Conservation (phyloP, 2,113 vertebrate species). For the Nyctereutes procyonoides region DNA sequence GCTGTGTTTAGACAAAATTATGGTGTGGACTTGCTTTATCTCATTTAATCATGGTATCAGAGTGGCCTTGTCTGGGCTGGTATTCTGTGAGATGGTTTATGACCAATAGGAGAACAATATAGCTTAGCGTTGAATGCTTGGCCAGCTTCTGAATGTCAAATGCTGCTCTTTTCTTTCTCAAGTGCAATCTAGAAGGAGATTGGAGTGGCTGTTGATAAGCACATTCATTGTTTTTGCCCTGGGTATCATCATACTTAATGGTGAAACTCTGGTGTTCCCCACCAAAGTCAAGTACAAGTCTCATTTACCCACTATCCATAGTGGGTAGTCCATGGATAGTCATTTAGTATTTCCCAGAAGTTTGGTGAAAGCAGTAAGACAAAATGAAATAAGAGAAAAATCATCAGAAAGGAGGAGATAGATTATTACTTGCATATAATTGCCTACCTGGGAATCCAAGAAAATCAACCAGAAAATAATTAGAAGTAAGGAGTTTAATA, state of each 20-base stretch:
- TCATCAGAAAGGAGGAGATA: slow-evolving; percentile 1
- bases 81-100: slow-evolving; percentile 7
- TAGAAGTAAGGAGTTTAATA: background rate
- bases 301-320: background rate
- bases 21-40: background rate
- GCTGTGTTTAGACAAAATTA: background rate
- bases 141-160: background rate
- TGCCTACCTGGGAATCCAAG: background rate
- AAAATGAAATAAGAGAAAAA: slow-evolving; percentile 25
- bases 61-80: background rate
- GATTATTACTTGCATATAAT: background rate
- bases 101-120: background rate
- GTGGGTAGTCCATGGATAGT: no score
- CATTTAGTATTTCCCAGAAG: slow-evolving; percentile 7
- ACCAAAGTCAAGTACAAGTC: background rate
- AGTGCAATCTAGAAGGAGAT: background rate
- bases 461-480: background rate
- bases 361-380: background rate
- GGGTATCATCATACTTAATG: background rate
- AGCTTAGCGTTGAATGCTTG: background rate
- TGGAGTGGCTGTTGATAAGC: background rate
- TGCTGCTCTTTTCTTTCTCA: background rate
- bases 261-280: background rate
- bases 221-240: background rate
- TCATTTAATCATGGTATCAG: background rate